A percentile compares a stretch with the other conserved stretches of the same genome.
Conservation (phyloP, 1,140 invertebrate species). For the Pemphigus obesinymphae region DNA sequence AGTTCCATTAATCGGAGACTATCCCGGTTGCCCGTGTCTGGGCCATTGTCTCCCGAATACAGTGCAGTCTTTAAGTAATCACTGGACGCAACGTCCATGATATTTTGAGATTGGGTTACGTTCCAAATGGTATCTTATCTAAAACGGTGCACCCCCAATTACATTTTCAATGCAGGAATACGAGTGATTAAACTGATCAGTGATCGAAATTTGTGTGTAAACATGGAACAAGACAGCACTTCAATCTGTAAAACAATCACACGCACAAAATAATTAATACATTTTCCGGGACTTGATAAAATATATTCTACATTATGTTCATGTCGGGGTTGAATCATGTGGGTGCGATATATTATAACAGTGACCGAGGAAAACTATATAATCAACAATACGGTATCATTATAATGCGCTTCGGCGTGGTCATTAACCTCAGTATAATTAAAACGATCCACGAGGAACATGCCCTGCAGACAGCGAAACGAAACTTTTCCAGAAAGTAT, state of each 20-base stretch:
- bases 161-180: background rate
- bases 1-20: constrained; percentile 33
- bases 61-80: constrained; percentile 34
- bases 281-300: too few relatives aligned
- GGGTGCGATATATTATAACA: background rate
- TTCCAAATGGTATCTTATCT: background rate
- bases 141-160: background rate
- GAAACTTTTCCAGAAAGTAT: too few relatives aligned
- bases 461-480: too few relatives aligned
- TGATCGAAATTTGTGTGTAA: background rate
- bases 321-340: too few relatives aligned
- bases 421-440: too few relatives aligned
- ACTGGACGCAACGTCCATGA: constrained; percentile 38
- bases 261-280: too few relatives aligned
- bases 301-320: too few relatives aligned
- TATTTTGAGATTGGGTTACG: background rate
- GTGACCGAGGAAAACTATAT: background rate
- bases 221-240: background rate
- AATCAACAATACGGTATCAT: background rate
- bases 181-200: too few relatives aligned
- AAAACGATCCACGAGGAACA: too few relatives aligned
- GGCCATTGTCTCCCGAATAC: constrained; percentile 20
- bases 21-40: constrained; percentile 19
- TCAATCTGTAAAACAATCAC: background rate
- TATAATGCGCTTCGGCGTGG: too few relatives aligned